Conservation (phyloP, 2,888 invertebrate species). For the Xestobium rufovillosum region DNA sequence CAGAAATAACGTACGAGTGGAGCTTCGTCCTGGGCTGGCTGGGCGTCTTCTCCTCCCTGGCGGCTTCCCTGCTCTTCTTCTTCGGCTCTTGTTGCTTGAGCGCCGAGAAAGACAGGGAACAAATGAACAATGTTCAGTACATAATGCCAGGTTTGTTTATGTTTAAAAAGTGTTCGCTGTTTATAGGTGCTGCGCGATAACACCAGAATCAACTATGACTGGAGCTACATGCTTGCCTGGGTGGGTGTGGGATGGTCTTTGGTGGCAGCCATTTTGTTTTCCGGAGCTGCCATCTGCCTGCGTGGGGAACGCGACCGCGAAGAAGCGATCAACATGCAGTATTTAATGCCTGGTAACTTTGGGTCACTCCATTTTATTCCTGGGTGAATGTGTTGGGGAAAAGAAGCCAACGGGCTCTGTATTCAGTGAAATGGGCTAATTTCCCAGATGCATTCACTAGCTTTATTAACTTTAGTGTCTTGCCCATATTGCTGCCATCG, state of each 20-base stretch:
- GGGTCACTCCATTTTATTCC: constrained; percentile 16
- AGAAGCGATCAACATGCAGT: constrained; percentile 95
- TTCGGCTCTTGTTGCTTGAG: constrained; percentile 71
- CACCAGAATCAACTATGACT: constrained; percentile 83
- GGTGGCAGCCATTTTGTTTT: constrained; percentile 85
- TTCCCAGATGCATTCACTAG: too few relatives aligned
- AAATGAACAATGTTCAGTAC: constrained; percentile 75
- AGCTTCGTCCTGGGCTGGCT: constrained; percentile 81
- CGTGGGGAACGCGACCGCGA: constrained; percentile 89
- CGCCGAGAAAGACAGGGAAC: constrained; percentile 66
- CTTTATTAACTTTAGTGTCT: too few relatives aligned
- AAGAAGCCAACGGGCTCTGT: too few relatives aligned
- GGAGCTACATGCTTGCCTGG: constrained; percentile 97
- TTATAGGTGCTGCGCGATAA: constrained; percentile 75
- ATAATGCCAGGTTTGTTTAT: constrained; percentile 76
- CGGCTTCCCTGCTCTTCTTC: constrained; percentile 70
- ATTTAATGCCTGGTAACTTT: constrained; percentile 86
- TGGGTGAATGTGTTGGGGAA: constrained; percentile 1
- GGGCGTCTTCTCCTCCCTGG: constrained; percentile 67
- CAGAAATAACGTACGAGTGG: constrained; percentile 73
- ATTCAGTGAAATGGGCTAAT: too few relatives aligned
- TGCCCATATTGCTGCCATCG: too few relatives aligned
- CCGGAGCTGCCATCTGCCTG: constrained; percentile 90
- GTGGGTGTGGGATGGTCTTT: constrained; percentile 89
- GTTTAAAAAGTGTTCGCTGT: constrained; percentile 21